These are phyloP conservation scores for Calycopis cecrops DNA, from an alignment of 1,140 invertebrate genomes.

Conservation along the genomic window DNA sequence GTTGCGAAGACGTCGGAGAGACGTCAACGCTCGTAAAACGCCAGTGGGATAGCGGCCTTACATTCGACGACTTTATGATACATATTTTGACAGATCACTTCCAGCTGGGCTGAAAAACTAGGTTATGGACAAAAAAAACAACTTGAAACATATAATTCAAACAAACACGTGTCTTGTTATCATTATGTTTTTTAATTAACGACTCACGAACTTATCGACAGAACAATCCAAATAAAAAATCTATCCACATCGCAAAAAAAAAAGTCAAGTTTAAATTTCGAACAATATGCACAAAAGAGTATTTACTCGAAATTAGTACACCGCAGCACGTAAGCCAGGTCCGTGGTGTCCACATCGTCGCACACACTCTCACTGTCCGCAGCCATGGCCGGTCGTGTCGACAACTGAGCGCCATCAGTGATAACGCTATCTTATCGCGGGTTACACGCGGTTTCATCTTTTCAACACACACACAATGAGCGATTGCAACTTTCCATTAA, in stretches of 20 bases:
- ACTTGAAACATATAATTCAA: too few species aligned
- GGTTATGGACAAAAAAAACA: too few species aligned
- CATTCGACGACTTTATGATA: too few species aligned
- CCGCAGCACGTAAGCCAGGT: too few species aligned
- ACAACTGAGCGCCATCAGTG: neutral
- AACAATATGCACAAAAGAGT: neutral
- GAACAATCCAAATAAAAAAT: neutral
- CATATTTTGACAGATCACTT: too few species aligned
- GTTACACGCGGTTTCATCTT: neutral
- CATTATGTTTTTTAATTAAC: neutral
- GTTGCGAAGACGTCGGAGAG: too few species aligned
- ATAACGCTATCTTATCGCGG: neutral
- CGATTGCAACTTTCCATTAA: too few species aligned
- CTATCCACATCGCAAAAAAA: too few species aligned
- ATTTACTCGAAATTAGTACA: conserved; percentile 6
- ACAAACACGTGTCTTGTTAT: neutral
- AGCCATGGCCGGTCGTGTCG: neutral
- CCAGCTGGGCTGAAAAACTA: too few species aligned
- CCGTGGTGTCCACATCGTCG: neutral
- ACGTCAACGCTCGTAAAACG: too few species aligned
- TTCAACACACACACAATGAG: neutral
- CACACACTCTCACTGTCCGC: neutral
- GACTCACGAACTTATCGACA: neutral
- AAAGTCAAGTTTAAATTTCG: too few species aligned
- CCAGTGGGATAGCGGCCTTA: too few species aligned